phyloP scores from a whole-genome alignment of 1,140 invertebrate species.

The Lepidurus arcticus region DNA sequence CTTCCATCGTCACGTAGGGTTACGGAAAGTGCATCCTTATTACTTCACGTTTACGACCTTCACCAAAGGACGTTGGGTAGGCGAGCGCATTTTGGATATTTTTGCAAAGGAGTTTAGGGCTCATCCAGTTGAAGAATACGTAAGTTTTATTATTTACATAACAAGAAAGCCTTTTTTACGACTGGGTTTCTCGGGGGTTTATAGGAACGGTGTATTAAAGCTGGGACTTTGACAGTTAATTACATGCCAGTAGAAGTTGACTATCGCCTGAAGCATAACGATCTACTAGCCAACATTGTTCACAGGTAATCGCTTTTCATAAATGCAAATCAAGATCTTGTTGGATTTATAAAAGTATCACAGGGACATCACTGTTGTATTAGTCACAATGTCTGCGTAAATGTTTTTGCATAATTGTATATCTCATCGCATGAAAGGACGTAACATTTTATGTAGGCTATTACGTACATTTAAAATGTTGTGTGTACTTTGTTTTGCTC shows the following conservation, averaged over 20 bases:
- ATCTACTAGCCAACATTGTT: constrained; percentile 86
- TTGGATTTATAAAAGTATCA: too few relatives aligned
- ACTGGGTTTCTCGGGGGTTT: constrained; percentile 32
- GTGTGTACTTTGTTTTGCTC: too few relatives aligned
- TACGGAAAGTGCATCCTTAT: constrained; percentile 97
- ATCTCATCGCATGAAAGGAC: too few relatives aligned
- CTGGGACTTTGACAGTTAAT: constrained; percentile 89
- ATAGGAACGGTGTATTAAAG: constrained; percentile 77
- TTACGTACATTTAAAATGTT: too few relatives aligned
- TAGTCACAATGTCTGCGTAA: too few relatives aligned
- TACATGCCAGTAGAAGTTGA: constrained; percentile 86
- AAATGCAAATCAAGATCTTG: too few relatives aligned
- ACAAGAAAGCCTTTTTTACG: constrained; percentile 33
- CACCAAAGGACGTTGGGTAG: constrained; percentile 96
- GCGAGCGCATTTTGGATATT: constrained; percentile 87
- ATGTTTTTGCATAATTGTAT: too few relatives aligned
- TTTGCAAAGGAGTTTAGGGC: constrained; percentile 89
- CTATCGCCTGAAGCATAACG: constrained; percentile 88
- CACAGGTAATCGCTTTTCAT: constrained; percentile 67
- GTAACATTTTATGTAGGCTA: too few relatives aligned
- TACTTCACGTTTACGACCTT: constrained; percentile 95
- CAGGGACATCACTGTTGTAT: too few relatives aligned
- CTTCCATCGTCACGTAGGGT: constrained; percentile 55
- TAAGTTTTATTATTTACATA: constrained; percentile 43
- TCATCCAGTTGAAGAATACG: constrained; percentile 83